Evolutionary conservation across 2,113 vertebrate genomes (phyloP).

Genomic region (Lepus timidus): DNA sequence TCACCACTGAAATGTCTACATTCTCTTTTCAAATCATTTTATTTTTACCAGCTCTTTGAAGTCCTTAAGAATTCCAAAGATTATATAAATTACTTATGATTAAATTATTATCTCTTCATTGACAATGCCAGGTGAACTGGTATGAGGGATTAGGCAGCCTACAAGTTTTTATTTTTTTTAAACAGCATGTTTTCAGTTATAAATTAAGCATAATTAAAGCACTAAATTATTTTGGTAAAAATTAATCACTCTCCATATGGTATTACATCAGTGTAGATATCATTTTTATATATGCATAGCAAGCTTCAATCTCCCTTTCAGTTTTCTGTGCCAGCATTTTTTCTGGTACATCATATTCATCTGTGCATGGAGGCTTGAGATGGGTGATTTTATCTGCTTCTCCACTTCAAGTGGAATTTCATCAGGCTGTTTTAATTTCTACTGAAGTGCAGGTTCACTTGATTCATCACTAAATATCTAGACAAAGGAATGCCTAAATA

Average conservation of each 20-base stretch:
- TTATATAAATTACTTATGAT: neutral
- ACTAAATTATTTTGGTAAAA: slow-evolving; percentile 9
- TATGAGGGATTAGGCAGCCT: accelerated
- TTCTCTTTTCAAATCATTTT: neutral
- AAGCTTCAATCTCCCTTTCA: neutral
- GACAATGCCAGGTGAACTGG: neutral
- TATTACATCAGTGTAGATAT: neutral
- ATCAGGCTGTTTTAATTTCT: slow-evolving; percentile 16
- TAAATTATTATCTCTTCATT: slow-evolving; percentile 7
- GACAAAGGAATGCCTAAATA: neutral
- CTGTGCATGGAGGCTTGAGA: neutral
- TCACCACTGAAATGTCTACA: neutral
- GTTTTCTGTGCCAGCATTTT: neutral
- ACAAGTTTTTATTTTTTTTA: neutral
- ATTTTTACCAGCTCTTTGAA: neutral
- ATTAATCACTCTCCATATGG: neutral
- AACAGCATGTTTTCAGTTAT: neutral
- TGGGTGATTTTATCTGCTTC: neutral
- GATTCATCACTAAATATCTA: neutral
- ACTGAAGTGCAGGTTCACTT: neutral
- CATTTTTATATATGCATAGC: neutral
- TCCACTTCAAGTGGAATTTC: neutral
- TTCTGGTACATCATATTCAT: neutral
- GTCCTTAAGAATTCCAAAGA: slow-evolving; percentile 11
- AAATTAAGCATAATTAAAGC: slow-evolving; percentile 52